phyloP scores from a whole-genome alignment of 2,797 vertebrate genomes.

The Chloroceryle amazona region DNA sequence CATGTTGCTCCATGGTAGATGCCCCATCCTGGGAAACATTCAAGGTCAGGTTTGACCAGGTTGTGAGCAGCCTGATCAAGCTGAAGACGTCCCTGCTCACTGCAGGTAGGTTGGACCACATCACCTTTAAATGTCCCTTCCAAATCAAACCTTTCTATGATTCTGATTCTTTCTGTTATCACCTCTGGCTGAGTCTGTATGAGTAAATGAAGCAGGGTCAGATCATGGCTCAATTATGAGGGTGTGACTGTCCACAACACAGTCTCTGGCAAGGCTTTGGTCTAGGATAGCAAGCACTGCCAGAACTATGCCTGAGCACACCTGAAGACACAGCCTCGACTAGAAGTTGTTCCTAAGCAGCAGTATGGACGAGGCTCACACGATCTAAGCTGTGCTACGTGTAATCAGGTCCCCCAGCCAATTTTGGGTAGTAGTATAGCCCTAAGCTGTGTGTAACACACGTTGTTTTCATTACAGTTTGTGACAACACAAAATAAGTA shows the following conservation, averaged over 20 bases:
- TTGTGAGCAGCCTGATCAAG: too few relatives aligned
- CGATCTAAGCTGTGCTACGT: background rate
- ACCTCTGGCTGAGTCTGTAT: background rate
- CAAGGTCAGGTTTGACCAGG: too few relatives aligned
- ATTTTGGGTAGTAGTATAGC: background rate
- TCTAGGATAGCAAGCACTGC: background rate
- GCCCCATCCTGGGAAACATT: too few relatives aligned
- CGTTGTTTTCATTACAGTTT: background rate
- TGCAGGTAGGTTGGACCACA: too few relatives aligned
- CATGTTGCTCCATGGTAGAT: too few relatives aligned
- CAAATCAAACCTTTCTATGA: too few relatives aligned
- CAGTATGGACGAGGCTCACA: background rate
- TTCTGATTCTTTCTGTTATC: background rate
- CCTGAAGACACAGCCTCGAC: background rate
- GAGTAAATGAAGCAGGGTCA: background rate
- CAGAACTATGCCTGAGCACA: background rate
- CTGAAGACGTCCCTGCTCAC: too few relatives aligned
- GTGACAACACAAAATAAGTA: constrained; percentile 6
- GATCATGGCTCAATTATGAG: background rate
- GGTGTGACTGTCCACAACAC: background rate
- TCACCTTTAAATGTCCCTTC: too few relatives aligned
- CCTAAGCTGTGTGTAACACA: background rate
- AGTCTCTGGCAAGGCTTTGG: background rate
- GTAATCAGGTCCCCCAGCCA: background rate
- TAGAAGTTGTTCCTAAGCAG: background rate